Evolutionary conservation across 1,140 invertebrate species (phyloP).

Genomic region (Zaprionus camerounensis): DNA sequence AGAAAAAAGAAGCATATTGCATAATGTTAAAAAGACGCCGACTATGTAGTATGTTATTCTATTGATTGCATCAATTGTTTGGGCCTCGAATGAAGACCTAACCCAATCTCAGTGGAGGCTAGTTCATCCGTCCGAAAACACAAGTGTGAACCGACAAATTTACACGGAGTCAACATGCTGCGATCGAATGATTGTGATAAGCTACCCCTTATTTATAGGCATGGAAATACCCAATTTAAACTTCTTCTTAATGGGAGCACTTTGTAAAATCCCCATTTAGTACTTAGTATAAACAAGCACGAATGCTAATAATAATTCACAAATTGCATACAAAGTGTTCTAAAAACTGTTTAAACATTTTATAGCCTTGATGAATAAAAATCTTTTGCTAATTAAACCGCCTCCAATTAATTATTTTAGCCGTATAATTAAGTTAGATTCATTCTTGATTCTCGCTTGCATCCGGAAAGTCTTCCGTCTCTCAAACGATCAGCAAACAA

Average conservation of each 20-base stretch:
- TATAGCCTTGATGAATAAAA: neutral
- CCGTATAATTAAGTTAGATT: neutral
- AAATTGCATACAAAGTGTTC: neutral
- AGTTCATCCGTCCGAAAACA: neutral
- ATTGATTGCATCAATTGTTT: slow-evolving; percentile 39
- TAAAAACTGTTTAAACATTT: neutral
- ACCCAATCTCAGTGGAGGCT: neutral
- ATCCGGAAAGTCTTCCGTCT: slow-evolving; percentile 2
- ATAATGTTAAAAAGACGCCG: slow-evolving; percentile 36
- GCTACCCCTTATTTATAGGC: neutral
- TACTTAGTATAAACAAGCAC: neutral
- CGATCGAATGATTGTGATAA: neutral
- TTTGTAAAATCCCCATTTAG: neutral
- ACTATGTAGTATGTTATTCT: slow-evolving; percentile 25
- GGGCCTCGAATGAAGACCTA: neutral
- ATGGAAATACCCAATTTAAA: neutral
- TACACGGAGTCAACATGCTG: neutral
- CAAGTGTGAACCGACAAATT: neutral
- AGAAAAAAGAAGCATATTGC: slow-evolving; percentile 21
- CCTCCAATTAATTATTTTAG: slow-evolving; percentile 1
- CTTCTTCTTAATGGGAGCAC: neutral
- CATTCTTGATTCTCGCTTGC: neutral
- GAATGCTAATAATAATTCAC: neutral
- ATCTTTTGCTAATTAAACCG: neutral
- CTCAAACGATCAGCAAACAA: neutral